Base-by-base conservation (phyloP, 2,797 vertebrate species). In the Xenentodon cancila region DNA sequence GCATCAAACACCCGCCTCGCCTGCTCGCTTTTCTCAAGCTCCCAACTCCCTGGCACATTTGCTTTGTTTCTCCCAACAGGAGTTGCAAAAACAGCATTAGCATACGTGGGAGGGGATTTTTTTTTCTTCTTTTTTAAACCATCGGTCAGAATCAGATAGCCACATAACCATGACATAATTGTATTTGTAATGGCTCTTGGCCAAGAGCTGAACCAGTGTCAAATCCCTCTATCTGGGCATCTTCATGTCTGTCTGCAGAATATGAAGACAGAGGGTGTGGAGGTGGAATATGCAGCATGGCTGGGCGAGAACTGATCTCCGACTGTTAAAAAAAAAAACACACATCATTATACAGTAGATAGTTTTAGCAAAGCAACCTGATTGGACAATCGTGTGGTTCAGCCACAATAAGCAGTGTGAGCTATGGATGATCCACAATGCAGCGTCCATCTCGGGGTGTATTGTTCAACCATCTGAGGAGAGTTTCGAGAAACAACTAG, bases 111-210 rank as follows among this genome's bases (percentile, higher is more conserved):
- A 77, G 84, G 85, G 84, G 82, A 77, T 74, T 72, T 84, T 82
- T 84, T 82, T 37, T 37, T 37, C 34, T 4, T 81, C 49, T 40
- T 9, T 57, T 18, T 17, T 37, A 15, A 8, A 64, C 71, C 80
- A 78, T 83, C 81, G 81, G 72, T 84, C 73, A 85, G 79, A 83
- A 90, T 92, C 88, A 88, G 88, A 89, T 89, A 85, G 71, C 48
- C 30, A 49, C 72, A 77, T 87, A 66, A 86, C 87, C 71, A 71
- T 89, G 86, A 88, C 75, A 80, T 84, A 80, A 81, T 85, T 84
- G 79, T 92, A 75, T 93, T 91, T 90, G 84, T 69, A 72, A 82
- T 89, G 88, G 89, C 90, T 75, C n/a, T 45, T 80, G 67, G 77
- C 72, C 22, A n/a, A 66, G 64, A 46, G 13, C 75, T 79, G 65